Conservation (phyloP, 2,113 vertebrate species). For the zebrafish (Danio rerio) region GRCz12tu NC_133178.1:12624001-12624500, state of each 20-base stretch:
- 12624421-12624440: too few species aligned
- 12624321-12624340: background rate
- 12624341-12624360: background rate
- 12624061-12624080: slow-evolving; percentile 68
- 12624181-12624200: slow-evolving; percentile 49
- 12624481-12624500: too few species aligned
- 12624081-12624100: background rate
- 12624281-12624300: background rate
- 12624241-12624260: slow-evolving; percentile 49
- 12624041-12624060: slow-evolving; percentile 83
- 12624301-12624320: background rate
- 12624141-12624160: background rate
- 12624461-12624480: too few species aligned
- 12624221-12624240: slow-evolving; percentile 50
- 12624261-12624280: slow-evolving; percentile 30
- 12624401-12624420: too few species aligned
- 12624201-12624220: slow-evolving; percentile 36
- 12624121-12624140: background rate
- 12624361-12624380: too few species aligned
- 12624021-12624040: slow-evolving; percentile 53
- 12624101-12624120: background rate
- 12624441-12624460: too few species aligned
- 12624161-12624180: slow-evolving; percentile 11
- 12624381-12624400: too few species aligned
- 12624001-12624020: slow-evolving; percentile 58